Evolutionary conservation across 2,888 invertebrate species (phyloP), one percentile per base, ranked within the genome.

Genomic region (Acronicta leporina): DNA sequence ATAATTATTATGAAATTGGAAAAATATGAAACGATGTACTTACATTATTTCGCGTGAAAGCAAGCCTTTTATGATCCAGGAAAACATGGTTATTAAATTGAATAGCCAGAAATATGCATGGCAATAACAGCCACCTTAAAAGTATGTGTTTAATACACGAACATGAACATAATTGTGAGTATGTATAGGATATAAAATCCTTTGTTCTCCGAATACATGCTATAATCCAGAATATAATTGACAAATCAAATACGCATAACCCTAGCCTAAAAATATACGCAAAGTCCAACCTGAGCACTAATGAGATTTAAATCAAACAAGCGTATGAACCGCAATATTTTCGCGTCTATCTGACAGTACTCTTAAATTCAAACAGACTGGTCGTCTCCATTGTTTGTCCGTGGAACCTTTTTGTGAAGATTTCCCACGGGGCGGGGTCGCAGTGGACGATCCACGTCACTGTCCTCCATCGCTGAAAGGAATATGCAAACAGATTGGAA

Each of bases 391-490:
- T 89, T 91, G 91, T 91, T 92, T 90, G 87, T 83, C 80, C 82
- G 76, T 79, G 83, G 80, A 88, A 89, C 90, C 91, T 92, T 91
- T 92, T 90, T 87, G 87, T 85, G 81, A 80, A 92, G 89, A 93
- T 93, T 93, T 93, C 93, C 92, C 92, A 66, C 60, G 92, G 83
- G 92, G 80, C 73, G 46, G 72, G 70, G 63, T 70, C 70, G 76
- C 68, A 71, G 79, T 75, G 82, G 86, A 84, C 84, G 81, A 78
- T 81, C 82, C 85, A 81, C 86, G 83, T 87, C 88, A 88, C 83
- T 87, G 85, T 88, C 88, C 68, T 86, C 81, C 83, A 81, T 77
- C 73, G 75, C 75, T 77, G 82, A 73, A 74, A 77, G 80, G 83
- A 86, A 89, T 88, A 87, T 88, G 86, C 87, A 88, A 89, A 89